Evolutionary conservation across 2,797 vertebrate genomes (phyloP).

Genomic region (Sylvilagus floridanus): DNA sequence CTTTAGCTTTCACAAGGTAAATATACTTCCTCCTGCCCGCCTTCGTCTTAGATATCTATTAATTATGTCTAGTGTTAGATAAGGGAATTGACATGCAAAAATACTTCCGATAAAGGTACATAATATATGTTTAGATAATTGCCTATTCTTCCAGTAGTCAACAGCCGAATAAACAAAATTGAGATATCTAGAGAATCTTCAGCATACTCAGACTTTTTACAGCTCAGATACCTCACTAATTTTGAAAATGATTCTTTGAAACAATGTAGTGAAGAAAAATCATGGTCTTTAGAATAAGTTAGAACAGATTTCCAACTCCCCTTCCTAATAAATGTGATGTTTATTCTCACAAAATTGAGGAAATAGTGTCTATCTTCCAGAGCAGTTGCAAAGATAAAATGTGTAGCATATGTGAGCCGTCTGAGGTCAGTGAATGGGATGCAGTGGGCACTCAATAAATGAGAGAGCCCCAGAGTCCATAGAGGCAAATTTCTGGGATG

Average conservation of each 20-base stretch:
- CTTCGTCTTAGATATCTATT: neutral
- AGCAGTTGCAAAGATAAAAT: neutral
- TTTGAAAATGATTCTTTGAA: slow-evolving; percentile 46
- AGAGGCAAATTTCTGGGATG: neutral
- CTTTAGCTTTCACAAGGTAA: neutral
- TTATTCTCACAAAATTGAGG: neutral
- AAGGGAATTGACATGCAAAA: neutral
- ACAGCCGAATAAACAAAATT: slow-evolving; percentile 4
- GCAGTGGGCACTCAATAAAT: neutral
- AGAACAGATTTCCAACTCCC: neutral
- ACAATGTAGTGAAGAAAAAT: neutral
- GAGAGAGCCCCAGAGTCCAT: neutral
- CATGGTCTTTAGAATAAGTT: neutral
- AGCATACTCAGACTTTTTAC: neutral
- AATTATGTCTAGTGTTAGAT: neutral
- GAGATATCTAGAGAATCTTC: neutral
- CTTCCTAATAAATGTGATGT: neutral
- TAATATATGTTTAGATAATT: neutral
- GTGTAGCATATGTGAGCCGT: neutral
- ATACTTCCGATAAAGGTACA: neutral
- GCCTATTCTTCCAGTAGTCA: neutral
- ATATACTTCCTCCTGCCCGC: neutral
- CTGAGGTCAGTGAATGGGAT: neutral
- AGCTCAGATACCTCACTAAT: neutral
- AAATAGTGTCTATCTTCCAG: neutral